These are phyloP conservation scores for Tenodera sinensis DNA, from an alignment of 2,888 invertebrate genomes.

Conservation along the genomic window DNA sequence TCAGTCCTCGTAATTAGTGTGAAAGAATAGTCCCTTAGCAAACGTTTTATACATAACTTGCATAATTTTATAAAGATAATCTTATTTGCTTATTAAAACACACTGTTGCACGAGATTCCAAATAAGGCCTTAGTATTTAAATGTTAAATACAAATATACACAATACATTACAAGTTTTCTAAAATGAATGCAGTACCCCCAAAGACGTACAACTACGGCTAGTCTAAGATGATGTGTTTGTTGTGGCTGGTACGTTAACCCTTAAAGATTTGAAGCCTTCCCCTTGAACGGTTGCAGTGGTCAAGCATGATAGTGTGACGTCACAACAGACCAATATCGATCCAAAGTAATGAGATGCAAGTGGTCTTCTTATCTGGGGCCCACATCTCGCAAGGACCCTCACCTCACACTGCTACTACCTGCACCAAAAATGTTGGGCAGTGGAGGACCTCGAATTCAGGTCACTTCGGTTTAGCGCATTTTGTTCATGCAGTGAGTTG, in stretches of 20 bases:
- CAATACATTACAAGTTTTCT: no score
- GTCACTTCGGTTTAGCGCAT: background rate
- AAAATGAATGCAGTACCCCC: no score
- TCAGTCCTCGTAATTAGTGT: no score
- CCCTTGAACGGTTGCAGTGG: background rate
- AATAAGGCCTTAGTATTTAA: no score
- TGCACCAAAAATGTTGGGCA: background rate
- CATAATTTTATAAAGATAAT: no score
- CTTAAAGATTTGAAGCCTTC: background rate
- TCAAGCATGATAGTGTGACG: background rate
- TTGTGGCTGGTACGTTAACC: background rate
- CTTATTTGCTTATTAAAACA: no score
- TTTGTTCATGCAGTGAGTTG: background rate
- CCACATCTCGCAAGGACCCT: slow-evolving; percentile 39
- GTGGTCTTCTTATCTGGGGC: slow-evolving; percentile 6
- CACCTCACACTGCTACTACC: slow-evolving; percentile 53
- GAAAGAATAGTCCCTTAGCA: no score
- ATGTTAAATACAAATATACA: no score
- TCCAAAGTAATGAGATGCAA: slow-evolving; percentile 17
- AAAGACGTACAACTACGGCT: no score
- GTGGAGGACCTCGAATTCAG: background rate
- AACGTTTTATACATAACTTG: no score
- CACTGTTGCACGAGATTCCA: no score
- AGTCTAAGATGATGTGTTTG: background rate
- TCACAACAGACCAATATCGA: background rate